Conservation (phyloP, 2,797 vertebrate species). For the Chaetodon trifasciatus region DNA sequence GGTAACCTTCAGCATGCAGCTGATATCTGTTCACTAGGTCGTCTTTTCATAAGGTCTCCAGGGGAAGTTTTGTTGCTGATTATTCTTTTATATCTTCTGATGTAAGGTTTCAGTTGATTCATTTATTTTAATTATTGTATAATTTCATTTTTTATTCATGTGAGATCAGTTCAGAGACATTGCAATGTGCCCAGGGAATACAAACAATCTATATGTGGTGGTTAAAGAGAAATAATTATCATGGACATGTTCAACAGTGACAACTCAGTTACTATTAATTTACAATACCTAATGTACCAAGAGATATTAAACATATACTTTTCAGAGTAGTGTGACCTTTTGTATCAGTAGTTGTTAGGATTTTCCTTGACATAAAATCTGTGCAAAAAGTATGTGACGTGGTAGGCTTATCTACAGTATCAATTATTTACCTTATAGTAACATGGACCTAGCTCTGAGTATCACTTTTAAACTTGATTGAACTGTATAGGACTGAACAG, state of each 20-base stretch:
- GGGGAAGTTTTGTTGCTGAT: constrained; percentile 8
- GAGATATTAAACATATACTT: not conserved
- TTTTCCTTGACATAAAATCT: not conserved
- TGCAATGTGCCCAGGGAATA: not conserved
- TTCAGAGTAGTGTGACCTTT: not conserved
- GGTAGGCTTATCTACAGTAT: not conserved
- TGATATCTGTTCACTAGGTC: constrained; percentile 6
- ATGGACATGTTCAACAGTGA: not conserved
- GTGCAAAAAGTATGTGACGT: not conserved
- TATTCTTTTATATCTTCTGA: not conserved
- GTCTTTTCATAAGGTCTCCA: constrained; percentile 25
- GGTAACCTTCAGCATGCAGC: constrained; percentile 61
- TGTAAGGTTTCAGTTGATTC: not conserved
- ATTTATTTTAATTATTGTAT: not conserved
- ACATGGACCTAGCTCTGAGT: not conserved
- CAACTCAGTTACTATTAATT: no score
- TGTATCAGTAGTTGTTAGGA: not conserved
- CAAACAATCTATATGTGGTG: not conserved
- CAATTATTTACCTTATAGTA: not conserved
- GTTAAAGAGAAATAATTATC: not conserved
- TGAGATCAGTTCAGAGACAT: not conserved
- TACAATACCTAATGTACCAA: not conserved
- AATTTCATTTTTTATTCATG: not conserved
- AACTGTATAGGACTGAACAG: no score
- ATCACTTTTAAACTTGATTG: not conserved